Evolutionary conservation across 2,888 invertebrate genomes (phyloP).

Genomic region (Leucophora obtusa): DNA sequence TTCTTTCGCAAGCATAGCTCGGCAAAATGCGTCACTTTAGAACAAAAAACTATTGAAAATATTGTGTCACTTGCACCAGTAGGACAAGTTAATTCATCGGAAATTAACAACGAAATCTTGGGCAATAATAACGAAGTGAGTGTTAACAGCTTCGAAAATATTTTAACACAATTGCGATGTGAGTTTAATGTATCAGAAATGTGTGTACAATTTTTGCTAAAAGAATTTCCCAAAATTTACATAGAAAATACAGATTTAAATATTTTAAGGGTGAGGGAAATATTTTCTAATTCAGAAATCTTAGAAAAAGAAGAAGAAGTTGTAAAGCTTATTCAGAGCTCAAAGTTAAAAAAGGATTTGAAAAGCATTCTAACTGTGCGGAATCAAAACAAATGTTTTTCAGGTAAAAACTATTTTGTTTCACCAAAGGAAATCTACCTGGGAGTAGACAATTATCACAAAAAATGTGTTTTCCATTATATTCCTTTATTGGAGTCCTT

Average conservation of each 20-base stretch:
- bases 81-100: neutral
- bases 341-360: neutral
- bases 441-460: too few species aligned
- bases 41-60: neutral
- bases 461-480: constrained; percentile 19
- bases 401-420: neutral
- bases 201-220: constrained; percentile 8
- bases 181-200: too few species aligned
- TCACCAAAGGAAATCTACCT: neutral
- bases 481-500: constrained; percentile 15
- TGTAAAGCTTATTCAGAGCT: neutral
- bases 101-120: neutral
- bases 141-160: constrained; percentile 4
- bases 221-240: constrained; percentile 8
- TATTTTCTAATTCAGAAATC: neutral
- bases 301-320: constrained; percentile 7
- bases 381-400: constrained; percentile 14
- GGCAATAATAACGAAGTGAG: neutral
- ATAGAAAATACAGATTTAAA: too few species aligned
- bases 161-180: constrained; percentile 1
- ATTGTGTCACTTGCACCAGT: neutral
- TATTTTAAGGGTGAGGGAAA: constrained; percentile 7
- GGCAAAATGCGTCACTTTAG: neutral
- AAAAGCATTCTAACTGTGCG: neutral
- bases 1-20: neutral